These are phyloP conservation scores for Drosophila mojavensis DNA, from an alignment of 1,140 invertebrate species.

Conservation along the genomic window DNA sequence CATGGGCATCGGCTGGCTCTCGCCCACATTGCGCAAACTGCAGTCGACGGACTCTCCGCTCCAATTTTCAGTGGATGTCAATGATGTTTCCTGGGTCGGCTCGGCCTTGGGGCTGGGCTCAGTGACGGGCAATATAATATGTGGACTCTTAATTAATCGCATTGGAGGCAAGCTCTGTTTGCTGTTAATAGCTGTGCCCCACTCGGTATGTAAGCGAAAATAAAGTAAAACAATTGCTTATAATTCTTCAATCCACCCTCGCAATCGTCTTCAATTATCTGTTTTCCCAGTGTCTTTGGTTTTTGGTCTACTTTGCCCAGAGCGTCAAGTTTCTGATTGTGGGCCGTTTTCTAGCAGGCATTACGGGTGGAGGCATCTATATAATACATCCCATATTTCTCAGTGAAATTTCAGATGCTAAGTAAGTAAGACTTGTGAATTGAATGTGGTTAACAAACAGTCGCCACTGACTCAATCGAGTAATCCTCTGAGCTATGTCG, in stretches of 20 bases:
- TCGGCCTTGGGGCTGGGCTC: constrained; percentile 63
- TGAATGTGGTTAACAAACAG: too few relatives aligned
- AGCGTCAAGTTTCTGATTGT: constrained; percentile 73
- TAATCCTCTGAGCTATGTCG: too few relatives aligned
- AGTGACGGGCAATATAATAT: constrained; percentile 57
- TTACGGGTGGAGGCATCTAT: constrained; percentile 73
- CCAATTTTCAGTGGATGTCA: constrained; percentile 34
- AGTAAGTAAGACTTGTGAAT: constrained; percentile 47
- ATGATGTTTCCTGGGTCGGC: constrained; percentile 70
- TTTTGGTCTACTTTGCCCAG: constrained; percentile 62
- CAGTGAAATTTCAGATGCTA: constrained; percentile 74
- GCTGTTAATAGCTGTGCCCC: constrained; percentile 58
- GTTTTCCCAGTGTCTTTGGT: constrained; percentile 62
- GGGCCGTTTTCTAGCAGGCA: constrained; percentile 80
- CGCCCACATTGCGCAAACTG: constrained; percentile 56
- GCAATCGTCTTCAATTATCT: too few relatives aligned
- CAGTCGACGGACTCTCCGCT: constrained; percentile 55
- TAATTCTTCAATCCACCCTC: too few relatives aligned
- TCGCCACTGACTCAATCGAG: too few relatives aligned
- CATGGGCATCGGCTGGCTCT: constrained; percentile 67
- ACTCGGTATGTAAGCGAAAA: constrained; percentile 38
- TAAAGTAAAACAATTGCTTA: neutral
- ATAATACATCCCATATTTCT: constrained; percentile 69
- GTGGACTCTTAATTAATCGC: constrained; percentile 47
- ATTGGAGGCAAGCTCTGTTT: constrained; percentile 62